Evolutionary conservation across 2,113 vertebrate species (phyloP), one percentile per base, ranked within the genome.

Genomic region (Merops nubicus): DNA sequence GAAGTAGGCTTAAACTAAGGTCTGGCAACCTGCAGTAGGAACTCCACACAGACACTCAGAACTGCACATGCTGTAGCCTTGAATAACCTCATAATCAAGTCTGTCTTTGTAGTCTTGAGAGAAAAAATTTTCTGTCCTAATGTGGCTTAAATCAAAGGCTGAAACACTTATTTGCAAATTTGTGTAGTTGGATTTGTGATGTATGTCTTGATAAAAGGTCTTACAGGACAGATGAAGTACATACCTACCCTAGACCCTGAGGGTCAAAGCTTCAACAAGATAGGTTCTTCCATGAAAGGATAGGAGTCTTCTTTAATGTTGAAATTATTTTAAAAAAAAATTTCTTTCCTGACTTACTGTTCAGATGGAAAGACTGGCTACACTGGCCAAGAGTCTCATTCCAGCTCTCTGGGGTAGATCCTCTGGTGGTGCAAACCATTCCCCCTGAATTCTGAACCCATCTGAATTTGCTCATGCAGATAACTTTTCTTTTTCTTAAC

Each of bases 141-240:
- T 76, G 91, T 89, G 50, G 95, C 92, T 89, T 95, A 92, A 92
- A 96, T 96, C 83, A 96, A 96, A 96, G 78, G 36, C 80, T 81
- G 65, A 76, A 92, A 81, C 16, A 57, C 59, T 92, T 81, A 17
- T 73, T 95, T 57, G 68, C 68, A 75, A 50, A 72, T 87, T 31
- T 78, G 54, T 86, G 43, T 31, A 21, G 21, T 92, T 88, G 42
- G 10, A 54, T 83, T 60, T 33, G 13, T 67, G 57, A 73, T 74
- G 23, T 31, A 23, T 47, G 42, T 74, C 48, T 62, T 67, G n/a
- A 28, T 88, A 67, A 82, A 73, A 75, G 57, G 36, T 67, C 36
- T 51, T 75, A 1, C 42, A 80, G 47, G 21, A 43, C 47, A 78
- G 8, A 68, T 64, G 72, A 78, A 68, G 64, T 2, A 0, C 22